These are phyloP conservation scores for Thunnus albacares DNA, from an alignment of 2,797 vertebrate genomes.

Conservation along the genomic window DNA sequence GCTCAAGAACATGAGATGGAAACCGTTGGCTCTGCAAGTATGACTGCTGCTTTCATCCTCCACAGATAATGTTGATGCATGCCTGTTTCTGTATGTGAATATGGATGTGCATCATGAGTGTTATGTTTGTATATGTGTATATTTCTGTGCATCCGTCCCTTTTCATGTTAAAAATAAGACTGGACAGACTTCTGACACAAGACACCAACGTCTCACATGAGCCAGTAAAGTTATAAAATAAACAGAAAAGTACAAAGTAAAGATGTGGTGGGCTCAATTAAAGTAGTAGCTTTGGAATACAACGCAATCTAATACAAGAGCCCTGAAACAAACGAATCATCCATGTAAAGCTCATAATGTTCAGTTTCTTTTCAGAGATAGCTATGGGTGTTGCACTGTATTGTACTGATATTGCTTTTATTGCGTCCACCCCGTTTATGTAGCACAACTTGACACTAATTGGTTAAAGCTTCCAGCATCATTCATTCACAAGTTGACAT, in stretches of 20 bases:
- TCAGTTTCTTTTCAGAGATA: neutral
- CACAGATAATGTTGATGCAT: constrained; percentile 13
- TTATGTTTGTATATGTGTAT: constrained; percentile 48
- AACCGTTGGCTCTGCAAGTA: constrained; percentile 93
- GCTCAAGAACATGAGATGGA: constrained; percentile 95
- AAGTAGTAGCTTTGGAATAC: constrained; percentile 2
- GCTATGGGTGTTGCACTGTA: neutral
- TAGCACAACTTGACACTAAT: constrained; percentile 29
- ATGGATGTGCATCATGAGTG: constrained; percentile 12
- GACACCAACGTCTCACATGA: constrained; percentile 1
- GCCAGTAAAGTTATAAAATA: neutral
- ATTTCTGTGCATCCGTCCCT: constrained; percentile 45
- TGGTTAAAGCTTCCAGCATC: constrained; percentile 42
- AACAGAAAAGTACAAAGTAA: neutral
- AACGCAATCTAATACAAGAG: neutral
- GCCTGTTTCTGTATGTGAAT: constrained; percentile 36
- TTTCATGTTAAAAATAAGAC: constrained; percentile 25
- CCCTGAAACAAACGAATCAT: neutral
- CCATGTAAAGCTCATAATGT: neutral
- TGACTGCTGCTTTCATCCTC: constrained; percentile 29
- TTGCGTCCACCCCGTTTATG: neutral
- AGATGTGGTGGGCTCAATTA: neutral
- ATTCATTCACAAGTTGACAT: constrained; percentile 54
- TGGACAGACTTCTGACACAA: neutral
- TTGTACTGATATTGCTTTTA: neutral